These are phyloP conservation scores for Naso thynnoides DNA, from an alignment of 2,797 vertebrate genomes.

Conservation along the genomic window DNA sequence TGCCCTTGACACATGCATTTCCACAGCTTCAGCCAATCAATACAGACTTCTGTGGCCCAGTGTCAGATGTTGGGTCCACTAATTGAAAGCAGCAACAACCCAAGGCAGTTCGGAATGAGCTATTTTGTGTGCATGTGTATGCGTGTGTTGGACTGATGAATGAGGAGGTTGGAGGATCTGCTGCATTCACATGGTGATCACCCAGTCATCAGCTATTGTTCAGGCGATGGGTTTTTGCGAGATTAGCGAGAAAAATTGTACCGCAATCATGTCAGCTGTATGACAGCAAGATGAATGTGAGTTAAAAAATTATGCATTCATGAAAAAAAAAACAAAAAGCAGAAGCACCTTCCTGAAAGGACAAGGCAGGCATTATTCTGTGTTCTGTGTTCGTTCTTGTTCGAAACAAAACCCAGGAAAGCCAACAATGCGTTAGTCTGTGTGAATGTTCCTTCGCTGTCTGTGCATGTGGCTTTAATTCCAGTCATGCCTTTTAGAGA, in stretches of 20 bases:
- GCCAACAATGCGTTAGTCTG: neutral
- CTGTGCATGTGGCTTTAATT: neutral
- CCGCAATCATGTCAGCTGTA: conserved; percentile 28
- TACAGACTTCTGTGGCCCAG: conserved; percentile 66
- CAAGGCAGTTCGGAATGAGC: conserved; percentile 46
- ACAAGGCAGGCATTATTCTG: neutral
- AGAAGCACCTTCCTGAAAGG: conserved; percentile 14
- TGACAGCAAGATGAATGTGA: conserved; percentile 40
- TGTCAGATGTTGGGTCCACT: conserved; percentile 76
- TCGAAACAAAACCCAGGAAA: neutral
- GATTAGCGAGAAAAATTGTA: conserved; percentile 51
- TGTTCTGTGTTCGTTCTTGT: neutral
- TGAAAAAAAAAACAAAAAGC: neutral
- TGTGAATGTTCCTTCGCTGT: too few relatives aligned
- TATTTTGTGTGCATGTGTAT: conserved; percentile 41
- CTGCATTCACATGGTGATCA: conserved; percentile 72
- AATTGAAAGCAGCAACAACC: conserved; percentile 79
- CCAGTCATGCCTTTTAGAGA: neutral
- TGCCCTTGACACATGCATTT: conserved; percentile 81
- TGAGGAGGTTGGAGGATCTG: conserved; percentile 57
- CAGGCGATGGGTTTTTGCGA: conserved; percentile 33
- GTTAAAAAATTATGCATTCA: conserved; percentile 17
- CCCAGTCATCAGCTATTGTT: conserved; percentile 57
- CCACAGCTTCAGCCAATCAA: conserved; percentile 76
- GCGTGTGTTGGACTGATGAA: conserved; percentile 63